Evolutionary conservation across 2,888 invertebrate genomes (phyloP), one percentile per base, ranked within the genome.

Genomic region (Stenodema calcarata): DNA sequence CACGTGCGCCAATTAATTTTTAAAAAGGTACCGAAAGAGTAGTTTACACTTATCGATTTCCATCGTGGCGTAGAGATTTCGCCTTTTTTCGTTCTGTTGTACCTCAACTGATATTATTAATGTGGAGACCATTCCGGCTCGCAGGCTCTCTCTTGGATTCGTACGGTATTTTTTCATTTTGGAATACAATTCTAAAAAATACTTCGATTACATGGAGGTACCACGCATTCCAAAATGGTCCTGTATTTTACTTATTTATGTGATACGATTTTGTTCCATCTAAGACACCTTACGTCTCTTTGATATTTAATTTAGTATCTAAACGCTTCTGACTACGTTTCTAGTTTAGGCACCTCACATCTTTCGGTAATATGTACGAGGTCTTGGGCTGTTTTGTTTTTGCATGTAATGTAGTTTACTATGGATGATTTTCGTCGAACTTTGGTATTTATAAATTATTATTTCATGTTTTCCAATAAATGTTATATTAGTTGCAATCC

Each of bases 141-240:
- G 23, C 16, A 23, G 62, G 18, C 62, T 62, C 62, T 62, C 62
- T 27, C n/a, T 23, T 23, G 62, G n/a, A 27, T 62, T 18, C 6
- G 23, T 23, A 23, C 23, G 62, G 62, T 23, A 23, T 62, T 23
- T 23, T n/a, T 47, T 47, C 47, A 23, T 11, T 62, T 62, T 54
- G 2, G 54, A 54, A 18, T n/a, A 54, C 9, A n/a, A 16, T 3
- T 18, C 54, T 1, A 54, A 4, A 35, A 35, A 35, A 35, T 35
- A n/a, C 35, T 35, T 54, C 62, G 23, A 23, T 35, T 30, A 73
- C 12, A 73, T 73, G 23, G 80, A 80, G 80, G 80, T 30, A 80
- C 80, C 50, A 30, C 18, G 80, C 80, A 80, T 80, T 80, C 80
- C 80, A 80, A 80, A 44, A 54, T 54, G 54, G 80, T 30, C 54